Percentiles rank a stretch among this genome's conserved stretches.
Conservation (phyloP, 2,797 vertebrate genomes). For the Ceryle rudis region DNA sequence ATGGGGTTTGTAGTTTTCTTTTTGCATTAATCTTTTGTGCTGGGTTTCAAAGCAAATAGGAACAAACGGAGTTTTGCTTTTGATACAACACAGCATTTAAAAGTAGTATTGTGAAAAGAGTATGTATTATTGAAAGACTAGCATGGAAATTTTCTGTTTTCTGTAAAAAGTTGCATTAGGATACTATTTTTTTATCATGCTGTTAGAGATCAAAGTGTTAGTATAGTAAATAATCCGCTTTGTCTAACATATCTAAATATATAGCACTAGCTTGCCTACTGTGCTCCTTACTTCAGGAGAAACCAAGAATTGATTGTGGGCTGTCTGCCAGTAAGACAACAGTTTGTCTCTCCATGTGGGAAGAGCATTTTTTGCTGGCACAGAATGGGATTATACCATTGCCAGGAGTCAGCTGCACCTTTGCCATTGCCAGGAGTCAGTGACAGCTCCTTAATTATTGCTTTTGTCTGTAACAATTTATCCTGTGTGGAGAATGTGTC, state of each 20-base stretch:
- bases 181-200: background rate
- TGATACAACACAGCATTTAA: background rate
- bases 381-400: background rate
- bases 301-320: background rate
- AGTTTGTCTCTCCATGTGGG: background rate
- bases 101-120: background rate
- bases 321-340: constrained; percentile 32
- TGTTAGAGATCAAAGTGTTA: constrained; percentile 10
- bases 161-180: background rate
- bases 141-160: background rate
- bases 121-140: background rate
- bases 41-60: background rate
- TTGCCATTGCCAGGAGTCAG: constrained; percentile 1
- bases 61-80: constrained; percentile 10
- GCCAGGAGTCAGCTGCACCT: background rate
- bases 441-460: background rate
- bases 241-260: background rate
- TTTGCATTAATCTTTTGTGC: background rate
- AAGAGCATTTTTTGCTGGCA: constrained; percentile 12
- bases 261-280: background rate
- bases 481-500: background rate
- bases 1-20: background rate
- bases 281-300: background rate
- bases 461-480: background rate
- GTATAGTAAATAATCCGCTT: constrained; percentile 8